Conservation (phyloP, 2,113 vertebrate genomes). For the Danio rerio region DNA sequence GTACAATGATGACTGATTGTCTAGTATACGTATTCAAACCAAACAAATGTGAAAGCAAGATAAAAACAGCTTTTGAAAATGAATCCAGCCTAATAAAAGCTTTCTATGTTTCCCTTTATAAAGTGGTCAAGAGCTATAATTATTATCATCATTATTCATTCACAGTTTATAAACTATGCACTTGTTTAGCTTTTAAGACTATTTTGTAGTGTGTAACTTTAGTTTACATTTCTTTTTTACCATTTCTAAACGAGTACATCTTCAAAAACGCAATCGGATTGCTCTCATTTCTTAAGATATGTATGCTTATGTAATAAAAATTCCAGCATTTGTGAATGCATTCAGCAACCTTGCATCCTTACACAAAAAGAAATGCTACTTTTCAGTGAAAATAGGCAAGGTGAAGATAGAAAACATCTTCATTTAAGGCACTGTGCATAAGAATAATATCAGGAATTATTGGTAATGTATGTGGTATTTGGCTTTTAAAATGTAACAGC, state of each 20-base stretch:
- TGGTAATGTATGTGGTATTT: background rate
- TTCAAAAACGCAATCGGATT: background rate
- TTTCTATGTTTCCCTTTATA: conserved; percentile 18
- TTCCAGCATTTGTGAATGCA: conserved; percentile 32
- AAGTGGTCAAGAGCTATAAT: background rate
- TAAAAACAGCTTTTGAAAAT: conserved; percentile 2
- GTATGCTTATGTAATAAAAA: background rate
- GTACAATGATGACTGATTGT: conserved; percentile 57
- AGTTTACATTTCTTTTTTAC: background rate
- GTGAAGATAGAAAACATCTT: background rate
- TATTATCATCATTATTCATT: background rate
- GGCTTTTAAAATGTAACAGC: background rate
- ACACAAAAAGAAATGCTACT: conserved; percentile 8
- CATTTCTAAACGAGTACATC: background rate
- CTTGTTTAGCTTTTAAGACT: conserved; percentile 8
- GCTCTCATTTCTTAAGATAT: background rate
- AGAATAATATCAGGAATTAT: conserved; percentile 17
- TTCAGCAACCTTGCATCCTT: conserved; percentile 6
- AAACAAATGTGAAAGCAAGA: background rate
- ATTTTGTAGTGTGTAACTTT: conserved; percentile 29
- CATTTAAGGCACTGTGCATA: conserved; percentile 16
- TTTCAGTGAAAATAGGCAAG: background rate
- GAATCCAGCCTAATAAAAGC: background rate
- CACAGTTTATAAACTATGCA: conserved; percentile 23
- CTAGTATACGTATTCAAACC: conserved; percentile 26